Base-by-base conservation (phyloP, 2,888 invertebrate species). In the Eristalinus aeneus region DNA sequence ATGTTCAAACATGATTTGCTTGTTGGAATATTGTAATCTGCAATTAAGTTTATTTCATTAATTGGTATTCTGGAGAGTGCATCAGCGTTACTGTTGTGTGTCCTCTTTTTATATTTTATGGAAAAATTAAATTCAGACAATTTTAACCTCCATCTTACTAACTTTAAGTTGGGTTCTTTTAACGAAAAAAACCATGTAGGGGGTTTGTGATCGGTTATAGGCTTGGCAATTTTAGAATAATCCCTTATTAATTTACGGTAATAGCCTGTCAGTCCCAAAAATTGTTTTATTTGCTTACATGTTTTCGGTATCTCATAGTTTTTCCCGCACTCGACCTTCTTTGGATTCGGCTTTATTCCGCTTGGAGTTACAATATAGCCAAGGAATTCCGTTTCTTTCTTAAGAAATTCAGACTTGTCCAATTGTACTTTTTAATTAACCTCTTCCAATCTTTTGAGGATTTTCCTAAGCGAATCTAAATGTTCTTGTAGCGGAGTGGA, bases 311-410 rank as follows among this genome's bases (percentile, higher is more conserved):
- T 64, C 27, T 53, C 20, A 20, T 64, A 46, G 31, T 31, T 60
- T 12, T 60, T 58, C 32, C 46, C 56, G 9, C 27, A 39, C 46
- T 58, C 22, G 2, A 65, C 56, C 27, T 65, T 75, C 58, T 67
- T 58, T 0, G 65, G 74, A n/a, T 75, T 74, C 20, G 73, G 73
- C 36, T 65, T 74, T n/a, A 74, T 12, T 20, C 73, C 64, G 11
- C 36, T 32, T 22, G 56, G 56, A n/a, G 64, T 65, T 2, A 74
- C 20, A 4, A 68, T 20, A 16, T 68, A 31, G 6, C 61, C 46
- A 12, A 68, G 60, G 12, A 76, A 76, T 68, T 75, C 65, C 0
- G 46, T 74, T 74, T 74, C 74, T 20, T 20, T 39, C 9, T 20
- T 16, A 34, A 60, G 22, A 67, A 60, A 75, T 23, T 67, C 65